Conservation (phyloP, 2,113 vertebrate genomes). For the Pelecanus crispus region DNA sequence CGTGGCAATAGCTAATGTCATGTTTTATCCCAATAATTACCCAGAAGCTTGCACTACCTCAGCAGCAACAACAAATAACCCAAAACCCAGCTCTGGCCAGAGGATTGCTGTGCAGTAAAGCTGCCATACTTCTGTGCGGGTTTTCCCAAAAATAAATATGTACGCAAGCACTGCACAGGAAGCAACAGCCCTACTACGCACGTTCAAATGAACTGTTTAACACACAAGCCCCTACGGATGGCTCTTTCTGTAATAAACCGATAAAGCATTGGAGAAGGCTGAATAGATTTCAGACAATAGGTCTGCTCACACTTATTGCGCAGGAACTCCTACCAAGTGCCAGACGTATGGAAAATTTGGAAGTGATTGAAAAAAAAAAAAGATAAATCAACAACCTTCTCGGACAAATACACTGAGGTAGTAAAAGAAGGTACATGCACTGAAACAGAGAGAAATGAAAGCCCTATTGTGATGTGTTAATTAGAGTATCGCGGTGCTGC, state of each 20-base stretch:
- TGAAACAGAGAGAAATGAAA: not conserved
- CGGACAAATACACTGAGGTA: not conserved
- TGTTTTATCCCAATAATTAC: not conserved
- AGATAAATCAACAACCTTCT: not conserved
- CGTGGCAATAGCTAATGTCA: not conserved
- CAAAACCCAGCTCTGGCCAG: not conserved
- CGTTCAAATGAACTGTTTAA: not conserved
- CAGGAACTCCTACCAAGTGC: not conserved
- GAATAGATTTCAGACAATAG: not conserved
- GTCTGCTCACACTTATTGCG: not conserved
- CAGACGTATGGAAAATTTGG: not conserved
- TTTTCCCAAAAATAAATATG: not conserved
- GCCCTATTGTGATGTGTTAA: not conserved
- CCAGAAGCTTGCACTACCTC: not conserved
- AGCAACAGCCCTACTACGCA: rapidly evolving
- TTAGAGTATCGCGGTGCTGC: not conserved
- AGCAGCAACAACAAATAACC: not conserved
- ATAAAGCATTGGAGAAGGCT: not conserved
- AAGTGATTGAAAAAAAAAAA: not conserved
- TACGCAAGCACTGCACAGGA: not conserved
- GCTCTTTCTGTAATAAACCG: not conserved
- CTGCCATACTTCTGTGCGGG: not conserved
- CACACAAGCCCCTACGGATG: not conserved
- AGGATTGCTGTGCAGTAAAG: not conserved
- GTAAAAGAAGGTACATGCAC: not conserved